Evolutionary conservation across 2,888 invertebrate species (phyloP).

Genomic region (Tinea pellionella): DNA sequence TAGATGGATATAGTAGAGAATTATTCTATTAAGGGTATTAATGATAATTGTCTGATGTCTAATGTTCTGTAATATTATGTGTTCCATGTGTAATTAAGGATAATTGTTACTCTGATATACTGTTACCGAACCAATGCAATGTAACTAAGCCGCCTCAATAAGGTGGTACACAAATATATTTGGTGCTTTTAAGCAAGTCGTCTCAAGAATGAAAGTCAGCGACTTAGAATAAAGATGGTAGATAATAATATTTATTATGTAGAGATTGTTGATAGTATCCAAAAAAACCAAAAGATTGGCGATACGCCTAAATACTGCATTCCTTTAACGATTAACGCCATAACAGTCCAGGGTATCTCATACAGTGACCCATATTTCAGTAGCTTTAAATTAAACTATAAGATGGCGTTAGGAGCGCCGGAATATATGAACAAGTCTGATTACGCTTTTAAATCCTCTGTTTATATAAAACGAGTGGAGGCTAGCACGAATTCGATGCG

Average conservation of each 20-base stretch:
- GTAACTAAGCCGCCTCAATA: conserved; percentile 72
- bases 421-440: conserved; percentile 72
- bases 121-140: conserved; percentile 72
- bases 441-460: conserved; percentile 72
- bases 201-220: conserved; percentile 67
- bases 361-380: conserved; percentile 71
- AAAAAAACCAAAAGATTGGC: conserved; percentile 71
- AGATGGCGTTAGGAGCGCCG: conserved; percentile 67
- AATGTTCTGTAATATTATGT: conserved; percentile 73
- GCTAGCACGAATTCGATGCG: conserved; percentile 53
- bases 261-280: conserved; percentile 70
- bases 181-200: conserved; percentile 70
- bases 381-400: conserved; percentile 71
- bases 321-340: conserved; percentile 71
- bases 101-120: conserved; percentile 69
- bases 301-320: conserved; percentile 68
- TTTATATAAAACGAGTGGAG: conserved; percentile 67
- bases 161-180: conserved; percentile 70
- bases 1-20: conserved; percentile 70
- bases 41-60: conserved; percentile 70
- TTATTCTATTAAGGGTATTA: conserved; percentile 64
- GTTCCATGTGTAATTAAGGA: conserved; percentile 73
- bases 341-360: conserved; percentile 72
- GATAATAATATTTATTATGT: conserved; percentile 71
- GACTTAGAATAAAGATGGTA: conserved; percentile 67